Base-by-base conservation (phyloP, 2,113 vertebrate species). In the Pterocles gutturalis region DNA sequence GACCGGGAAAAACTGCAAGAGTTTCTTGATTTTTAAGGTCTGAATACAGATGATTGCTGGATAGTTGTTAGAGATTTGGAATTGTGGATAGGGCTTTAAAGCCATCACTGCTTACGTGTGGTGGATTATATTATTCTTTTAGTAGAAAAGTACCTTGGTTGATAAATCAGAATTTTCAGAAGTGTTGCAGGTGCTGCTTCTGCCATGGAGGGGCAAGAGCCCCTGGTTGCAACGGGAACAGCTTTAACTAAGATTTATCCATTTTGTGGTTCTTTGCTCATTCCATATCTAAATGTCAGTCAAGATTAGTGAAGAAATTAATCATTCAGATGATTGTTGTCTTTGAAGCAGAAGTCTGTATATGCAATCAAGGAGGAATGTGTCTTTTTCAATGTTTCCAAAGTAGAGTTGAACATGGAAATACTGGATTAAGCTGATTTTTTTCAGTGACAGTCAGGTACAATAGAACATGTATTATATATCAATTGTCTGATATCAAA, bases 151-250 rank as follows among this genome's bases (percentile, higher is more conserved):
- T 31, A 26, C 6, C 13, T 73, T 53, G 22, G 20, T 5, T 58
- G 48, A 17, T 48, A 71, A 77, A 60, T 61, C 6, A 17, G 55
- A 46, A 11, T 86, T 86, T 73, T 61, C 36, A 33, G 46, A 73
- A 58, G 13, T 38, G 34, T 26, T 62, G 43, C 34, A 22, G 67
- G 8, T 81, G 57, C 29, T 82, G 38, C 61, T 71, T 66, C 48
- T 66, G 36, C 31, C 19, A 11, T 12, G 22, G 75, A 86, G 38
- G 33, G n/a, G 16, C n/a, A 64, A 34, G 17, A 78, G 18, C 2
- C 33, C 19, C 3, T 36, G 13, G 9, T 58, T 57, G 87, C 8
- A 28, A 4, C 0, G 0, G 46, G 43, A 60, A 41, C 2, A 67
- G 31, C 19, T 57, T n/a, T 31, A 16, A 33, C 17, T 6, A 29